A percentile compares a stretch with the other conserved stretches of the same genome.
phyloP scores from a whole-genome alignment of 2,888 invertebrate species.

The Mycalesis mineus region DNA sequence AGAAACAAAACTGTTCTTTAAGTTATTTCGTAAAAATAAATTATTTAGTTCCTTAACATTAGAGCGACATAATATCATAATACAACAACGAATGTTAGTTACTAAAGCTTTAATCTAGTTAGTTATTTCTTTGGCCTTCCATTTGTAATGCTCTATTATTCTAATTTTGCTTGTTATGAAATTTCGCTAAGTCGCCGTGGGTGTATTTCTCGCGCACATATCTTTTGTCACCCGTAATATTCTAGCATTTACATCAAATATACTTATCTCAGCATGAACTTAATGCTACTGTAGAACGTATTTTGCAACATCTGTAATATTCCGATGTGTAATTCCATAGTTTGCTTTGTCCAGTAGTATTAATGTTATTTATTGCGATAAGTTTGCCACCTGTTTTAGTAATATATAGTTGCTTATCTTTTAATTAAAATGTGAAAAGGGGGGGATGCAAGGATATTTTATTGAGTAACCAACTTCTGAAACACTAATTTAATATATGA shows the following conservation, averaged over 20 bases:
- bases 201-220: constrained; percentile 20
- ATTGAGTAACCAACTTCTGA: no score
- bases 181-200: constrained; percentile 9
- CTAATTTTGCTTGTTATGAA: constrained; percentile 14
- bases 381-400: not conserved
- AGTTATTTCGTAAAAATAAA: no score
- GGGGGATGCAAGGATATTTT: no score
- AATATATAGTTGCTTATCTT: no score
- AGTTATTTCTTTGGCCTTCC: not conserved
- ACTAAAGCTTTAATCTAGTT: not conserved
- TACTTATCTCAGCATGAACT: constrained; percentile 18
- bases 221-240: constrained; percentile 20
- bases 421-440: no score
- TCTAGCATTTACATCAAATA: constrained; percentile 10
- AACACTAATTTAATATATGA: no score
- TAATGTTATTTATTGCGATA: not conserved
- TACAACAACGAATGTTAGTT: not conserved
- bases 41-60: no score
- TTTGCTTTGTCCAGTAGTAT: not conserved
- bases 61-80: no score
- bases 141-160: not conserved
- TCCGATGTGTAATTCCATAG: constrained; percentile 13
- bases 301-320: constrained; percentile 18
- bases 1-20: no score
- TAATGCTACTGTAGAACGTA: constrained; percentile 16